Conservation (phyloP, 1,140 invertebrate genomes). For the Amphibalanus amphitrite region DNA sequence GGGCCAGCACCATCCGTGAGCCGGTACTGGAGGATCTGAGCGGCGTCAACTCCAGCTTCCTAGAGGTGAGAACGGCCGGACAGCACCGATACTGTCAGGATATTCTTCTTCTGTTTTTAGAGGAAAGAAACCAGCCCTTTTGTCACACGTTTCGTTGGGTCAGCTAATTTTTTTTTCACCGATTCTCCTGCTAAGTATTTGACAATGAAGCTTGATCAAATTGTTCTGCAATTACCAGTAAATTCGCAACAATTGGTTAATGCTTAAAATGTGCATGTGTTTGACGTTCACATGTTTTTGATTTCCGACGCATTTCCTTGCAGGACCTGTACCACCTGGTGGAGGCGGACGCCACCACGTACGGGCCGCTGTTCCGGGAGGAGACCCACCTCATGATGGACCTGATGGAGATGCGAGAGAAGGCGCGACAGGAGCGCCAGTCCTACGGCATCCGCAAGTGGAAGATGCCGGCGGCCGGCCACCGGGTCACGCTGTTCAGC, state of each 20-base stretch:
- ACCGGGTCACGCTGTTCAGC: constrained; percentile 42
- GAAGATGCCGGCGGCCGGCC: constrained; percentile 46
- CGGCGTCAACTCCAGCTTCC: constrained; percentile 41
- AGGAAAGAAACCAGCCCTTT: no score
- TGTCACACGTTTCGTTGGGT: no score
- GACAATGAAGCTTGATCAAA: no score
- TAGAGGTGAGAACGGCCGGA: constrained; percentile 37
- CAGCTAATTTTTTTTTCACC: no score
- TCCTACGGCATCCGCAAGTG: constrained; percentile 36
- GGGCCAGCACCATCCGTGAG: constrained; percentile 50
- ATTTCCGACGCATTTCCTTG: no score
- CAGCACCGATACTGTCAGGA: no score
- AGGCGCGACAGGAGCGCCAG: constrained; percentile 35
- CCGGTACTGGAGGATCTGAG: constrained; percentile 53
- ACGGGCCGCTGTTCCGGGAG: constrained; percentile 34
- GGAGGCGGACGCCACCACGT: constrained; percentile 35
- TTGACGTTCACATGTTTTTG: no score
- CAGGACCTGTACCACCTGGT: constrained; percentile 50
- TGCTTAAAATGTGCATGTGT: no score
- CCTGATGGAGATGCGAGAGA: constrained; percentile 39
- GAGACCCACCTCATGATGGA: constrained; percentile 43
- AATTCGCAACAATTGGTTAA: no score
- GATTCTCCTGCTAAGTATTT: no score
- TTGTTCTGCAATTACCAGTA: no score
- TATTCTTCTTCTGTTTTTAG: no score